Base-by-base conservation (phyloP, 2,888 invertebrate genomes). In the Brenthis ino region DNA sequence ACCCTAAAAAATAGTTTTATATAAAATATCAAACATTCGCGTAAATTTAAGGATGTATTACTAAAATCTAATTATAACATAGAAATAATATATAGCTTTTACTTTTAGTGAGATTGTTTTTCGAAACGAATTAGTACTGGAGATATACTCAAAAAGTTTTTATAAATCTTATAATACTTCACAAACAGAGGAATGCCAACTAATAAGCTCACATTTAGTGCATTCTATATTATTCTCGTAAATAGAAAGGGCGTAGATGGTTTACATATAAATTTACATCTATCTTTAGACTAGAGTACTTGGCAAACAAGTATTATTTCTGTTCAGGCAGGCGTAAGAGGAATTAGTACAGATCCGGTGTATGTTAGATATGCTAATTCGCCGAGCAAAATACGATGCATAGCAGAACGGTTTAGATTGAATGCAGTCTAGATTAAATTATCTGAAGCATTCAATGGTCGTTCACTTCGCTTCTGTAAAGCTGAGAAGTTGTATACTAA, bases 351-450 rank as follows among this genome's bases (percentile, higher is more conserved):
- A 53, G 51, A 60, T 67, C 64, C 55, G 60, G 58, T 53, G 51
- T 43, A 64, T 67, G 67, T 60, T 28, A 70, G 67, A 67, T 67
- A 67, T 70, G 70, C 56, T 67, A 70, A 67, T 70, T 64, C 55
- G 43, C 43, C 33, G 43, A 16, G 33, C 50, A 63, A 63, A 63
- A 54, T 63, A 63, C 63, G 63, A 63, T 63, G 63, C 54, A 63
- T 54, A 54, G 54, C 63, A 54, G 53, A 63, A 63, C 37, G 54
- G 53, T 20, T 63, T 43, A 63, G 63, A 63, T 53, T 53, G 63
- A 63, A 63, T 53, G 63, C 63, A 20, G 63, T 20, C 63, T 48
- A 53, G 43, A 53, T 63, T 63, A 51, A 63, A 63, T 63, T 53
- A 63, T 63, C 53, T 63, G 43, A 37, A 63, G 53, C 37, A 20